Evolutionary conservation across 2,797 vertebrate genomes (phyloP).

Genomic region (Sebastiscus albofasciatus): DNA sequence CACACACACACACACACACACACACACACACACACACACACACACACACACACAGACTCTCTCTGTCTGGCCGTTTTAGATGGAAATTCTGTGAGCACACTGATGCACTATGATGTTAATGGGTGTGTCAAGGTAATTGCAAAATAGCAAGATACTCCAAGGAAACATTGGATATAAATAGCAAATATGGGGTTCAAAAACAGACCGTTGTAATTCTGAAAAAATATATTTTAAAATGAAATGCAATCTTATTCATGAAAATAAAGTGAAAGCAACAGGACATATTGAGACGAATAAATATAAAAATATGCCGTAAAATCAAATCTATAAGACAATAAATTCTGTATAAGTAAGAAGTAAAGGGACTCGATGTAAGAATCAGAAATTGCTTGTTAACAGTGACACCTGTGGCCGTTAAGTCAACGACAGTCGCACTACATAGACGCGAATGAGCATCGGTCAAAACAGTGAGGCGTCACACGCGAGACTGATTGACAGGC

Average conservation of each 20-base stretch:
- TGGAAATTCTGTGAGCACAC: neutral
- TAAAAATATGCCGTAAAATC: neutral
- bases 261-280: neutral
- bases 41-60: neutral
- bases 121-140: neutral
- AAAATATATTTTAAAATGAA: neutral
- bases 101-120: neutral
- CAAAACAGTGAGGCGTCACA: no score
- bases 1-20: neutral
- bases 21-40: neutral
- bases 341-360: neutral
- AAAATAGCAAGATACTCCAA: neutral
- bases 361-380: neutral
- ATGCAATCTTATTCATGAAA: neutral
- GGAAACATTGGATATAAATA: neutral
- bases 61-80: neutral
- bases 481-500: no score
- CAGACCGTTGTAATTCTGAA: no score
- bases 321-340: neutral
- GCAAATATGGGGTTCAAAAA: no score
- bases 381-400: no score
- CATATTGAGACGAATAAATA: neutral
- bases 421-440: no score
- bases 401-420: no score
- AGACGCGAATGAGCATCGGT: rapidly evolving